Evolutionary conservation across 2,113 vertebrate species (phyloP).

Genomic region (Dipodomys ordii): DNA sequence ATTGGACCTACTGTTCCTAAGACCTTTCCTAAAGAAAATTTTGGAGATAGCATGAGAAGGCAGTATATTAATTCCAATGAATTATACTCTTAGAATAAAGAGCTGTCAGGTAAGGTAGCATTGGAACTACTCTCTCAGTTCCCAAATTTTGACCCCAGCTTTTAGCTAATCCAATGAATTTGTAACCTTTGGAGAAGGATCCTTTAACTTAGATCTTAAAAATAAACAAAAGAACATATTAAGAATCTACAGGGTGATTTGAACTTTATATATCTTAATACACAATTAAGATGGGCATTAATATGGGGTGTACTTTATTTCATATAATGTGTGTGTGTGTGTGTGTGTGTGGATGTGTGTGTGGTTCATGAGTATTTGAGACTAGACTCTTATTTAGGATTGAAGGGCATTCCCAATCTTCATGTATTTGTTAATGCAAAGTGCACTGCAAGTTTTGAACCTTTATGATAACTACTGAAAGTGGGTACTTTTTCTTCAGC

Average conservation of each 20-base stretch:
- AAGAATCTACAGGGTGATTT: constrained; percentile 2
- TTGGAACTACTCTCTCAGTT: constrained; percentile 16
- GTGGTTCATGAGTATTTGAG: not conserved
- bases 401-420: constrained; percentile 1
- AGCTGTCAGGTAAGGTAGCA: not conserved
- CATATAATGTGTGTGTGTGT: not conserved
- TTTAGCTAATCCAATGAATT: constrained; percentile 27
- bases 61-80: not conserved
- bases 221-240: not conserved
- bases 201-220: constrained; percentile 43
- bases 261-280: constrained; percentile 33
- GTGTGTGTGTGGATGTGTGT: too few relatives aligned
- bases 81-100: not conserved
- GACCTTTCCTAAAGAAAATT: constrained; percentile 38
- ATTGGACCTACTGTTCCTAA: not conserved
- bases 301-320: not conserved
- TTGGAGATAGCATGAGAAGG: not conserved
- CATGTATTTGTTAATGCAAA: not conserved
- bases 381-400: constrained; percentile 36
- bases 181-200: constrained; percentile 11
- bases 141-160: not conserved
- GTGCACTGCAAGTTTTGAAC: not conserved
- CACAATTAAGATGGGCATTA: not conserved
- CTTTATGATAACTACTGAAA: constrained; percentile 17
- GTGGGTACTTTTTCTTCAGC: not conserved